Evolutionary conservation across 1,140 invertebrate genomes (phyloP).

Genomic region (Bombus pascuorum): DNA sequence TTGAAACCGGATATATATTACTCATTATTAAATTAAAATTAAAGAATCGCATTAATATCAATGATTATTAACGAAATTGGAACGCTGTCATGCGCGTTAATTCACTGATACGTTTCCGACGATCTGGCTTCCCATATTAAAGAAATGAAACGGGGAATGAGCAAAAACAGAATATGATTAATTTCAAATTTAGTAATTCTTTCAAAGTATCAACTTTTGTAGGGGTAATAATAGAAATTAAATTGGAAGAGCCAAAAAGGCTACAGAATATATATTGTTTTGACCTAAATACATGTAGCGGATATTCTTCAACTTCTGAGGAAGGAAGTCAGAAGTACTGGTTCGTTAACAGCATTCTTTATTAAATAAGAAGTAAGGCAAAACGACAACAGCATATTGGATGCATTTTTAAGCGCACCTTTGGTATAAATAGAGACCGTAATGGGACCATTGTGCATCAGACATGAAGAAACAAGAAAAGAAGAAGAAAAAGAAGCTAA

Average conservation of each 20-base stretch:
- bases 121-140: neutral
- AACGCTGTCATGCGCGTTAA: neutral
- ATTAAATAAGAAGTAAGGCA: neutral
- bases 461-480: neutral
- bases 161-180: neutral
- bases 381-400: neutral
- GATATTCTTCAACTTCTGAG: no score
- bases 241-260: no score
- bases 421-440: slow-evolving; percentile 12
- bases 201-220: neutral
- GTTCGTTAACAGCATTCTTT: neutral
- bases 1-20: neutral
- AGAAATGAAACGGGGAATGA: neutral
- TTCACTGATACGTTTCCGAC: neutral
- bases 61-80: neutral
- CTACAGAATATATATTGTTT: no score
- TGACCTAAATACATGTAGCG: no score
- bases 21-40: neutral
- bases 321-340: no score
- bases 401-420: slow-evolving; percentile 28
- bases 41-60: slow-evolving; percentile 2
- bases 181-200: neutral
- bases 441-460: slow-evolving; percentile 29
- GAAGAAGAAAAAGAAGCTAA: neutral
- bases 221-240: no score